Evolutionary conservation across 2,113 vertebrate species (phyloP).

Genomic region (Sinocyclocheilus maitianheensis): DNA sequence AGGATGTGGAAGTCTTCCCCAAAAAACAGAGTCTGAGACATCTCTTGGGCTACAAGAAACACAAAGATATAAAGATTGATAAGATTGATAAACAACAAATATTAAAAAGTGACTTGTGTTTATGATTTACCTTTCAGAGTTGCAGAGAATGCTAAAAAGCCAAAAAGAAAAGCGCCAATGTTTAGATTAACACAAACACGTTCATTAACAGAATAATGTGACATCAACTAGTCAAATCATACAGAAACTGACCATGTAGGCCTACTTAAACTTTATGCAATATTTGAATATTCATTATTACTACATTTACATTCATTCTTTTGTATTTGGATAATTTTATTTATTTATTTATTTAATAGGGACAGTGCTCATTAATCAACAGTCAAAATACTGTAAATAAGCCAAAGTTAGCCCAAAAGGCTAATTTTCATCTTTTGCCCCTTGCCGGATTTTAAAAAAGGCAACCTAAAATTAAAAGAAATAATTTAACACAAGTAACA

Average conservation of each 20-base stretch:
- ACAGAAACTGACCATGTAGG: background rate
- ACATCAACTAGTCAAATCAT: background rate
- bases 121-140: constrained; percentile 66
- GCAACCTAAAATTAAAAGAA: too few species aligned
- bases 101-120: background rate
- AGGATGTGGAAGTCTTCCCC: constrained; percentile 73
- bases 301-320: background rate
- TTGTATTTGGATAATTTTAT: background rate
- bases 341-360: too few species aligned
- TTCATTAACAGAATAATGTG: background rate
- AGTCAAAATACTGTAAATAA: too few species aligned
- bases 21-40: constrained; percentile 60
- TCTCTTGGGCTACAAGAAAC: constrained; percentile 24
- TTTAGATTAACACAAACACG: constrained; percentile 21
- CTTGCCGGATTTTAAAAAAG: too few species aligned
- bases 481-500: too few species aligned
- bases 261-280: background rate
- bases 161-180: constrained; percentile 12
- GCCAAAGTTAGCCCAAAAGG: too few species aligned
- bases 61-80: background rate
- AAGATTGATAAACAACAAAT: background rate
- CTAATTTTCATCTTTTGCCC: too few species aligned
- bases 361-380: too few species aligned
- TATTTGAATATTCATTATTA: background rate
- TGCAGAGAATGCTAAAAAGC: constrained; percentile 63